A percentile compares a stretch with the other conserved stretches of the same genome.
These are phyloP conservation scores for Tetrax tetrax DNA, from an alignment of 2,113 vertebrate genomes.

Conservation along the genomic window DNA sequence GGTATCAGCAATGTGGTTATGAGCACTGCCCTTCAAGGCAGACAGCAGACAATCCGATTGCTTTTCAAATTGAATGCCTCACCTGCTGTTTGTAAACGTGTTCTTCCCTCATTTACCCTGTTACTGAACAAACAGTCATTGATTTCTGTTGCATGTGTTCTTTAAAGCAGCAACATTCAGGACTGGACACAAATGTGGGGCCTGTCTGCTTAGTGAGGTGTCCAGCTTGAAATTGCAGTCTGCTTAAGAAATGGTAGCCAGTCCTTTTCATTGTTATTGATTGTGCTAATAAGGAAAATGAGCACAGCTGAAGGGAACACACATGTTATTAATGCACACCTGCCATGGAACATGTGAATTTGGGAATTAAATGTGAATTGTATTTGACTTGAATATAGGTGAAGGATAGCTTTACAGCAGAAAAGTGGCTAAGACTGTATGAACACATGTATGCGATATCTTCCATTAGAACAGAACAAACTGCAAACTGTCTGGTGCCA, in stretches of 20 bases:
- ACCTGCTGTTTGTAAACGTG: slow-evolving; percentile 73
- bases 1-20: background rate
- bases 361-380: background rate
- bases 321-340: slow-evolving; percentile 12
- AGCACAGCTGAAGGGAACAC: background rate
- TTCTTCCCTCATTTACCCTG: slow-evolving; percentile 53
- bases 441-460: fast-evolving
- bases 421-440: background rate
- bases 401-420: background rate
- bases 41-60: slow-evolving; percentile 67
- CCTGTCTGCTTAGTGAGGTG: background rate
- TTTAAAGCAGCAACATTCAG: slow-evolving; percentile 21
- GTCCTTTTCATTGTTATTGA: background rate
- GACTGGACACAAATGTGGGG: background rate
- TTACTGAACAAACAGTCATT: slow-evolving; percentile 75
- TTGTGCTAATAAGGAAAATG: slow-evolving; percentile 42
- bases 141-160: slow-evolving; percentile 49
- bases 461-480: background rate
- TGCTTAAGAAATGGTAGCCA: background rate
- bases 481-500: background rate
- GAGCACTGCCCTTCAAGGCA: slow-evolving; percentile 63
- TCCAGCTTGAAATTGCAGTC: background rate
- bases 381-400: background rate
- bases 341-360: background rate
- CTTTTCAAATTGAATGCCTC: slow-evolving; percentile 70